Conservation (phyloP, 2,113 vertebrate genomes). For the Emydocephalus ijimae region DNA sequence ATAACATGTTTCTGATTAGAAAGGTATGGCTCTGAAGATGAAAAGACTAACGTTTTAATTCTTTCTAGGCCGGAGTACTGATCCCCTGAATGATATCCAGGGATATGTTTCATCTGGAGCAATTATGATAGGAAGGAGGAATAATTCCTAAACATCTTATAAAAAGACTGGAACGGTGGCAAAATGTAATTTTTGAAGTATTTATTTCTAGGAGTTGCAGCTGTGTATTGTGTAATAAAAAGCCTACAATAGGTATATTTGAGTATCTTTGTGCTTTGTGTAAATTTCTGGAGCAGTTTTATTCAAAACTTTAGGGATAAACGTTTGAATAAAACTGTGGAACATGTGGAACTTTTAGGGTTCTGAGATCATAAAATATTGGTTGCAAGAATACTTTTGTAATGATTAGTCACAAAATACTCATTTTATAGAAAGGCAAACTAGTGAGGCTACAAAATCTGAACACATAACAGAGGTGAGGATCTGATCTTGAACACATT, state of each 20-base stretch:
- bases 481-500: neutral
- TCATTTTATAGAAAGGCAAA: neutral
- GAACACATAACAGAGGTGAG: neutral
- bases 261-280: neutral
- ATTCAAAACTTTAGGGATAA: neutral
- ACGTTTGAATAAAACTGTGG: neutral
- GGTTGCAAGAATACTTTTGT: neutral
- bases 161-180: neutral
- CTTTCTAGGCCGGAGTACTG: slow-evolving; percentile 42
- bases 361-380: neutral
- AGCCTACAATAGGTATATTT: neutral
- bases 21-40: neutral
- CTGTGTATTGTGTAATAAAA: slow-evolving; percentile 17
- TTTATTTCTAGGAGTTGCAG: neutral
- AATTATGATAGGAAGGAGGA: slow-evolving; percentile 34
- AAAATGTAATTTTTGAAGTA: neutral
- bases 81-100: neutral
- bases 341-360: neutral
- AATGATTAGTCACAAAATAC: neutral
- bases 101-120: slow-evolving; percentile 57
- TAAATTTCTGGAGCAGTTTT: neutral
- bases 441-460: neutral
- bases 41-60: neutral
- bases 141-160: neutral
- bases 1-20: no score